A percentile compares a stretch with the other conserved stretches of the same genome.
Evolutionary conservation across 2,797 vertebrate species (phyloP).

Genomic region (Dicrostonyx torquatus): DNA sequence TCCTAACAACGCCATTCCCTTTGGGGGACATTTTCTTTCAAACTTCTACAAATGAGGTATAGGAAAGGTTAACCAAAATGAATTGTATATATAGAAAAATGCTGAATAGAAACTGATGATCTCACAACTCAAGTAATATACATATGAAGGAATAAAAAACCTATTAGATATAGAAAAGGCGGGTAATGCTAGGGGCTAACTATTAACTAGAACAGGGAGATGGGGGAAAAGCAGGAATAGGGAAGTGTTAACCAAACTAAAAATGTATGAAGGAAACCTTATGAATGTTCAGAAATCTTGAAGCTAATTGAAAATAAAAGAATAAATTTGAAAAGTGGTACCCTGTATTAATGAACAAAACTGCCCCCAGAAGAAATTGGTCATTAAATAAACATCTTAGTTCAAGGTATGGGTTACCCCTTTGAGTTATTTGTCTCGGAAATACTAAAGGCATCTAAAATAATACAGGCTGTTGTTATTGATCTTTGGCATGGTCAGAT

Average conservation of each 20-base stretch:
- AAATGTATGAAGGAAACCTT: background rate
- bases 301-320: background rate
- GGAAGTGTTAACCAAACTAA: background rate
- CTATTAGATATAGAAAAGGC: background rate
- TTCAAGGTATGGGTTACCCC: background rate
- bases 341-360: background rate
- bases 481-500: background rate
- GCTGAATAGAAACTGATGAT: background rate
- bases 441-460: background rate
- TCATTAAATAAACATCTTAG: background rate
- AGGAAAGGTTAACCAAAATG: background rate
- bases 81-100: background rate
- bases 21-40: background rate
- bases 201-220: background rate
- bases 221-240: background rate
- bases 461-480: background rate
- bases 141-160: background rate
- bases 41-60: background rate
- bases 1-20: background rate
- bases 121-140: background rate
- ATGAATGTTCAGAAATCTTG: background rate
- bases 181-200: background rate
- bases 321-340: background rate
- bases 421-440: background rate
- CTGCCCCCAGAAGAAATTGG: background rate